These are phyloP conservation scores for Luscinia megarhynchos DNA, from an alignment of 2,797 vertebrate genomes.

Conservation along the genomic window DNA sequence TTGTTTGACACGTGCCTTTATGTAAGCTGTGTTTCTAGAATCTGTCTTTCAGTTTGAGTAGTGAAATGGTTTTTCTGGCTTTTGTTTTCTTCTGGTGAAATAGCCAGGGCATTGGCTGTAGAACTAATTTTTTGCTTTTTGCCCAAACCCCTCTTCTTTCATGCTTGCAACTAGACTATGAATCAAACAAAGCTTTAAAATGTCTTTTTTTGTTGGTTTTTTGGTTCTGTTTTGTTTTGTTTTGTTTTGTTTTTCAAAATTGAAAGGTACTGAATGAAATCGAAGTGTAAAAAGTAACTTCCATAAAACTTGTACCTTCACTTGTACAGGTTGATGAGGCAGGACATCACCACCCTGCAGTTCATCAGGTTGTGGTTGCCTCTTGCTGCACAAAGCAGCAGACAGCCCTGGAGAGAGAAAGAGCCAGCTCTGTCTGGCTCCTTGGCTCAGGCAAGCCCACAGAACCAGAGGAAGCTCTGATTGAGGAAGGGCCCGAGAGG, in stretches of 20 bases:
- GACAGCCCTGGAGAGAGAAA: rapidly evolving
- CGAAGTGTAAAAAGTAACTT: neutral
- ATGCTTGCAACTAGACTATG: neutral
- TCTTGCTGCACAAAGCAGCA: constrained; percentile 31
- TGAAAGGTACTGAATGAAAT: neutral
- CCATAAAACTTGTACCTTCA: neutral
- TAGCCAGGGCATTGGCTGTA: neutral
- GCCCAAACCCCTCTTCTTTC: neutral
- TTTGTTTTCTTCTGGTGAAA: constrained; percentile 18
- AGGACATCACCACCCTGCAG: neutral
- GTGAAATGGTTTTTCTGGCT: constrained; percentile 8
- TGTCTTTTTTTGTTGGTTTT: neutral
- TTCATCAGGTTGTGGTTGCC: neutral
- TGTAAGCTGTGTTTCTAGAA: constrained; percentile 33
- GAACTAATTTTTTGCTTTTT: neutral
- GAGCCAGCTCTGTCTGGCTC: rapidly evolving
- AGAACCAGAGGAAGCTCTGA: neutral
- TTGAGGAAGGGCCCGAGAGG: constrained; percentile 36
- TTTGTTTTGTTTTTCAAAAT: neutral
- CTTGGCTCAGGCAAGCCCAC: neutral
- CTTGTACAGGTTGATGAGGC: neutral
- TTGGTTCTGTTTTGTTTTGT: too few species aligned
- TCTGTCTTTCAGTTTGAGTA: neutral
- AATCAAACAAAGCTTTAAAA: neutral
- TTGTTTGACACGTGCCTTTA: constrained; percentile 47